Evolutionary conservation across 2,888 invertebrate species (phyloP).

Genomic region (Acanthacorydalis orientalis): DNA sequence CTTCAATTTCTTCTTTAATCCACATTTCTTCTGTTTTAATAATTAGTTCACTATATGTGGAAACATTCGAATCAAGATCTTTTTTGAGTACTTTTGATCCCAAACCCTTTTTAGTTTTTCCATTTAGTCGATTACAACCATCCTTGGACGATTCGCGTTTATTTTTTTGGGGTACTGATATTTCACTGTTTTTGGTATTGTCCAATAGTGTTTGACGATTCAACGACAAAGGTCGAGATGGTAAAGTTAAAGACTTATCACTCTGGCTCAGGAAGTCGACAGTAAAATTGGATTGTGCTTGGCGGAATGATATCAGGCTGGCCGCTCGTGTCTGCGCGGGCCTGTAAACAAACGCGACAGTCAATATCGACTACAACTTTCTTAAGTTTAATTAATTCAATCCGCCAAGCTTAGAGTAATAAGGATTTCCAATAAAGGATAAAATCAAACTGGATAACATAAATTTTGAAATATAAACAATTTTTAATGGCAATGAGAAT

Average conservation of each 20-base stretch:
- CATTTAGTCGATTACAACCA: constrained; percentile 6
- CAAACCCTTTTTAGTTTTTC: no score
- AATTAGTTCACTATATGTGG: no score
- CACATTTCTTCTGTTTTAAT: background rate
- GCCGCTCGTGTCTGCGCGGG: constrained; percentile 13
- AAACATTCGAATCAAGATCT: no score
- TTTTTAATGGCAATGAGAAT: no score
- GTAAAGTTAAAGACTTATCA: background rate
- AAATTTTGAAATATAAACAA: no score
- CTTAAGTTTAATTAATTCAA: background rate
- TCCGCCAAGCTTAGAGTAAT: background rate
- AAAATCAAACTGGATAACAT: no score
- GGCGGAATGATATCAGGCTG: constrained; percentile 19
- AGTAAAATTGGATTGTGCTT: constrained; percentile 8
- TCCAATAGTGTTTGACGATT: constrained; percentile 5
- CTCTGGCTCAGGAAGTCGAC: constrained; percentile 1
- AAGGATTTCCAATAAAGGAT: no score
- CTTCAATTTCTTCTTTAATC: background rate
- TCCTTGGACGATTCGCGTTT: constrained; percentile 1
- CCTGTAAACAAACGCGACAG: constrained; percentile 14
- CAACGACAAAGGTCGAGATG: constrained; percentile 4
- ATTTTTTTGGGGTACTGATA: constrained; percentile 1
- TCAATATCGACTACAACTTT: background rate
- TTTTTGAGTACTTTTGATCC: no score
- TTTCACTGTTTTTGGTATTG: constrained; percentile 8